Conservation (phyloP, 2,888 invertebrate species). For the Drosophila bunnanda region DNA sequence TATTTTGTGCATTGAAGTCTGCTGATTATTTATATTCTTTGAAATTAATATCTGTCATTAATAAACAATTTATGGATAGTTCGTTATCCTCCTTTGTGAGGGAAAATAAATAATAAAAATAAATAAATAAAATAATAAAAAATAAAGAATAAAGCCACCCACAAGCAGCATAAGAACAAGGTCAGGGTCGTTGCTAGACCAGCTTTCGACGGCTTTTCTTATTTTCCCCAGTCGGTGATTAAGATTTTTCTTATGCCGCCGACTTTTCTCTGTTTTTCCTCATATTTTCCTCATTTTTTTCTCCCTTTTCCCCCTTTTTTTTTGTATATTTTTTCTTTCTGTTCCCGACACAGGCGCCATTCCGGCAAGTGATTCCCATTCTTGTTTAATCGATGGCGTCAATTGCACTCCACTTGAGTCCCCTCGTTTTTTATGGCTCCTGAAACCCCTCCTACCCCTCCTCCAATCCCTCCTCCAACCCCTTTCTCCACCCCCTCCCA, state of each 20-base stretch:
- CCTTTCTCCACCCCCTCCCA: not conserved
- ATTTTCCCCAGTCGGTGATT: conserved; percentile 38
- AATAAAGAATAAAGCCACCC: too few species aligned
- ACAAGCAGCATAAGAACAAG: conserved; percentile 17
- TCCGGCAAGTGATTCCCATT: conserved; percentile 32
- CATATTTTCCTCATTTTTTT: not conserved
- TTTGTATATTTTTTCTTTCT: not conserved
- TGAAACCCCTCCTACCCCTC: not conserved
- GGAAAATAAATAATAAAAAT: too few species aligned
- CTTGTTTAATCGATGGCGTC: conserved; percentile 76
- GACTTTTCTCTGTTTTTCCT: not conserved
- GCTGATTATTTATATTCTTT: not conserved
- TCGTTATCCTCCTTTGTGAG: not conserved
- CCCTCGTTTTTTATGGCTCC: conserved; percentile 17
- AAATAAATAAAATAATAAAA: too few species aligned
- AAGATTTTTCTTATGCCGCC: conserved; percentile 9
- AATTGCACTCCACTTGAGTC: conserved; percentile 58
- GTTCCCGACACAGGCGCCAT: conserved; percentile 7
- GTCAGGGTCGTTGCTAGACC: conserved; percentile 57
- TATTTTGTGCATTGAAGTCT: not conserved
- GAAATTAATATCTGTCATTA: not conserved
- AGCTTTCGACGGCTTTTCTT: conserved; percentile 2
- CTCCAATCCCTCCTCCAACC: not conserved
- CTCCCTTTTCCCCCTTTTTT: not conserved
- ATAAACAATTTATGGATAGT: conserved; percentile 4